Percentiles rank a stretch among this genome's conserved stretches.
These are phyloP conservation scores for Cephalopholis sonnerati DNA, from an alignment of 2,113 vertebrate genomes.

Conservation along the genomic window DNA sequence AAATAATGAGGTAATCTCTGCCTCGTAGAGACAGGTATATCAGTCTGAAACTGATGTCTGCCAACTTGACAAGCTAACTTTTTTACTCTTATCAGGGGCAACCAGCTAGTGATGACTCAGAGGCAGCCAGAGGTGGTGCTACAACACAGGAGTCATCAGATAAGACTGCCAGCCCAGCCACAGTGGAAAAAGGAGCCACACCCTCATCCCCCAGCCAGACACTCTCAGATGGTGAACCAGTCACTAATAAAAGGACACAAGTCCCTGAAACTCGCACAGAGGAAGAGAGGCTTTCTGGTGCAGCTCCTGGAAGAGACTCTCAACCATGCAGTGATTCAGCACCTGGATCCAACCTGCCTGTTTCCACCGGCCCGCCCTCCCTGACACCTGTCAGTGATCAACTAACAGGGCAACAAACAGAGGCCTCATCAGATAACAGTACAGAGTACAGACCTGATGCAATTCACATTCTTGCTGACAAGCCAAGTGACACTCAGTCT, in stretches of 20 bases:
- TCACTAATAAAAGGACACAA: background rate
- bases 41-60: background rate
- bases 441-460: background rate
- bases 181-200: background rate
- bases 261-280: background rate
- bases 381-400: background rate
- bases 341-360: background rate
- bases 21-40: background rate
- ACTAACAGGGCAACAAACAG: background rate
- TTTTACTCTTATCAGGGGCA: conserved; percentile 15
- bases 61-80: background rate
- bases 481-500: accelerated
- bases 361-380: background rate
- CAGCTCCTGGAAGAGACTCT: background rate
- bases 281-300: background rate
- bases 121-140: background rate
- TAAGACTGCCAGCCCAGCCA: background rate
- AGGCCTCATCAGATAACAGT: accelerated
- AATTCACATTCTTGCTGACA: accelerated
- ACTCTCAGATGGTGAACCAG: background rate
- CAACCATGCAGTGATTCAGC: background rate
- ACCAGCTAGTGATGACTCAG: background rate
- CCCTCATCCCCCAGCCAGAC: background rate
- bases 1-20: background rate
- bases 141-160: accelerated